Evolutionary conservation across 2,888 invertebrate genomes (phyloP).

Genomic region (Rhagophthalmus giganteus): DNA sequence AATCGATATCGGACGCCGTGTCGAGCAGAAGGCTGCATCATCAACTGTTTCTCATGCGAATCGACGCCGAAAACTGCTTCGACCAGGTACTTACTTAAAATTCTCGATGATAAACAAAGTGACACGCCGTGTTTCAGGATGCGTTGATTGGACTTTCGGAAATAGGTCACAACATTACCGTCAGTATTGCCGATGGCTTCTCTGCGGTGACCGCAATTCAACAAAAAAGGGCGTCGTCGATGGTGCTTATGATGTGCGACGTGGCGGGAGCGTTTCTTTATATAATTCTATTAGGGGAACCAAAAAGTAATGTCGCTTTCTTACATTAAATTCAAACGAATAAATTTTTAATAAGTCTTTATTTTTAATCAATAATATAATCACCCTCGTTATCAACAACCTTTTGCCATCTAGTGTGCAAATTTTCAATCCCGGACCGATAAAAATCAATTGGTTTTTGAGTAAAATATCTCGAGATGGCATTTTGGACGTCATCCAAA

Average conservation of each 20-base stretch:
- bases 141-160: constrained; percentile 55
- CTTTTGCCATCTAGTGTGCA: no score
- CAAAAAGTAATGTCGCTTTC: no score
- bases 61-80: constrained; percentile 59
- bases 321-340: no score
- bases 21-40: constrained; percentile 63
- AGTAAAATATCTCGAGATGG: no score
- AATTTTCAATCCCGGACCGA: no score
- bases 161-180: constrained; percentile 59
- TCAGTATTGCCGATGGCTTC: constrained; percentile 59
- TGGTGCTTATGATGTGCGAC: constrained; percentile 54
- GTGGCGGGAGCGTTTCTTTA: constrained; percentile 59
- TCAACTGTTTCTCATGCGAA: constrained; percentile 63
- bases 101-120: not conserved
- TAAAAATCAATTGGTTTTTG: no score
- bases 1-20: constrained; percentile 59
- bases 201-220: constrained; percentile 64
- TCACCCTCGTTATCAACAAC: no score
- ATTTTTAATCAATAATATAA: no score
- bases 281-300: no score
- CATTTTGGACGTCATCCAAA: no score
- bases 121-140: constrained; percentile 45
- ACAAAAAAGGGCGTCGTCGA: constrained; percentile 55
- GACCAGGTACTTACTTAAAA: constrained; percentile 44
- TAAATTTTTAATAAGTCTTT: no score